These are phyloP conservation scores for Brachionus manjavacas DNA, from an alignment of 1,140 invertebrate species.

Conservation along the genomic window DNA sequence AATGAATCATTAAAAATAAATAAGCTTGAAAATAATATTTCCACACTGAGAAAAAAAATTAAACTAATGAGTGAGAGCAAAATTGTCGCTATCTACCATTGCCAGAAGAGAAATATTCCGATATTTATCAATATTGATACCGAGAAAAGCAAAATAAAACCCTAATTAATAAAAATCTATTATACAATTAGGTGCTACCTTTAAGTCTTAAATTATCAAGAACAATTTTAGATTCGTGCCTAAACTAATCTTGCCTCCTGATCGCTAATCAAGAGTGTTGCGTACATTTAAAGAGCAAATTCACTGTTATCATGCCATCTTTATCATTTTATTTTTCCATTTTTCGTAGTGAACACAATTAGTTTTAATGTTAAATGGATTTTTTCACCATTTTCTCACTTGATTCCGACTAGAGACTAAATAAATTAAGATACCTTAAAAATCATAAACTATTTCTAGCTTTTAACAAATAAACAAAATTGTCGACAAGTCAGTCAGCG, in stretches of 20 bases:
- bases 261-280: background rate
- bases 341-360: background rate
- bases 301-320: background rate
- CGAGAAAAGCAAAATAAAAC: background rate
- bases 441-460: background rate
- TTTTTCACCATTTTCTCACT: background rate
- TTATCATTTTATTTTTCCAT: background rate
- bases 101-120: background rate
- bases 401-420: background rate
- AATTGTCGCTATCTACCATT: background rate
- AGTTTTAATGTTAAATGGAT: background rate
- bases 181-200: background rate
- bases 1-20: constrained; percentile 29
- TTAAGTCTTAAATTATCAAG: background rate
- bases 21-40: constrained; percentile 25
- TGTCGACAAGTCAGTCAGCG: background rate
- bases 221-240: background rate
- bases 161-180: background rate
- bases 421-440: constrained; percentile 6
- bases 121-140: background rate
- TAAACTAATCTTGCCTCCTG: background rate
- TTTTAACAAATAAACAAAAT: background rate
- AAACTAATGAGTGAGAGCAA: background rate
- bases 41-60: constrained; percentile 19
- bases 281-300: background rate